These are phyloP conservation scores for Drosophila persimilis DNA, from an alignment of 1,140 invertebrate species.

Conservation along the genomic window DNA sequence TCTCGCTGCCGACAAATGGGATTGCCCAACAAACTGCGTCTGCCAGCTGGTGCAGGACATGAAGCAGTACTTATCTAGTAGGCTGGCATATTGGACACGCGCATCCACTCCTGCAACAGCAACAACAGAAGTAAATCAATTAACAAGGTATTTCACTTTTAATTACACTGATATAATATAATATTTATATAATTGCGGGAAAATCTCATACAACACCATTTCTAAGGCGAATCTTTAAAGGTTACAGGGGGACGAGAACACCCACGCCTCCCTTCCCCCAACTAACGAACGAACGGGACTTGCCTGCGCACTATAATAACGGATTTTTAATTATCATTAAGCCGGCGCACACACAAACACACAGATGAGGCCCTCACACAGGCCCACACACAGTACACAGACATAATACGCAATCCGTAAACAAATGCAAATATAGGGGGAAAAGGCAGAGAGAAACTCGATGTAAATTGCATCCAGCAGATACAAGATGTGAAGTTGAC, in stretches of 20 bases:
- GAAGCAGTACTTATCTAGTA: slow-evolving; percentile 64
- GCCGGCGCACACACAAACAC: slow-evolving; percentile 52
- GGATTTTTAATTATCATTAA: slow-evolving; percentile 77
- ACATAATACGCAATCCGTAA: slow-evolving; percentile 50
- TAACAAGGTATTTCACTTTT: background rate
- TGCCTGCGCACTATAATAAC: slow-evolving; percentile 21
- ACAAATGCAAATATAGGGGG: slow-evolving; percentile 54
- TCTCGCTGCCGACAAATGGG: slow-evolving; percentile 72
- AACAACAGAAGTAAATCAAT: background rate
- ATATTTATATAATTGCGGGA: too few relatives aligned
- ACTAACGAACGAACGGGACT: slow-evolving; percentile 1
- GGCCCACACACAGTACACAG: slow-evolving; percentile 6
- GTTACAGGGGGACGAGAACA: too few relatives aligned
- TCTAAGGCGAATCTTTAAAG: too few relatives aligned
- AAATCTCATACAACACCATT: too few relatives aligned
- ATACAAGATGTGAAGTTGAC: slow-evolving; percentile 42
- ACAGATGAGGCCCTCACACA: background rate
- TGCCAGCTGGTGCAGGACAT: slow-evolving; percentile 68
- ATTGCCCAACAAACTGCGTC: slow-evolving; percentile 73
- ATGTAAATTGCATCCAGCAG: slow-evolving; percentile 42
- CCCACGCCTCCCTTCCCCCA: slow-evolving; percentile 4
- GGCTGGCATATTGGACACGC: slow-evolving; percentile 48
- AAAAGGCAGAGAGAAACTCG: slow-evolving; percentile 27
- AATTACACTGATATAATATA: background rate
- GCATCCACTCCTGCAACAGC: slow-evolving; percentile 48